Evolutionary conservation across 2,113 vertebrate species (phyloP), one percentile per base, ranked within the genome.

Genomic region (Hemibates koningsi): DNA sequence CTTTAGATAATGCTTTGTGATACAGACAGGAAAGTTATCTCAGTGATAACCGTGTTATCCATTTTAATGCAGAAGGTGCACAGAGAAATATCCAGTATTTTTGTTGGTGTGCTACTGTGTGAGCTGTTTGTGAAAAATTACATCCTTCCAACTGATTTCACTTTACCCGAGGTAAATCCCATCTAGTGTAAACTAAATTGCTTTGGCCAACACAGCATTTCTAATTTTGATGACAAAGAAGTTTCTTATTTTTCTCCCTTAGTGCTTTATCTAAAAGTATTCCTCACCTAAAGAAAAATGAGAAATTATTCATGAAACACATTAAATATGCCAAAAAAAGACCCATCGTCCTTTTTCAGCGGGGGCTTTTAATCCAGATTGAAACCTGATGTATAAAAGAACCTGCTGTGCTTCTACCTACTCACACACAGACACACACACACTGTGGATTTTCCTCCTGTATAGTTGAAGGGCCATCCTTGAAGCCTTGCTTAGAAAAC

Each of bases 141-240:
- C 17, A 68, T 87, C 68, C 12, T 24, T 41, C 53, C 45, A 38
- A 50, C 19, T 86, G 29, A 81, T 73, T 84, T 88, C 48, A 78
- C 63, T 80, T 82, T 52, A 59, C 81, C 63, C 43, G 34, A 73
- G 82, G 71, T 59, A 86, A 85, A 90, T 83, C 84, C 50, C 63
- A 80, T 85, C 21, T 17, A 61, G 29, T 59, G 27, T 63, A 82
- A 90, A 92, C 41, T 68, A 83, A 90, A 92, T 92, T 59, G 89
- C 38, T 89, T 89, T 86, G 41, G 48, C 84, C 84, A 88, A 68
- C 89, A 88, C 89, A 89, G 79, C 57, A 87, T 78, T 90, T 79
- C 95, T 95, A 92, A 96, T 97, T 96, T 95, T 95, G 87, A 97
- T 98, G 3, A 87, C 79, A 79, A 96, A 97, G 81, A 96, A 94